Evolutionary conservation across 1,140 invertebrate species (phyloP).

Genomic region (Trigoniulus corallinus): DNA sequence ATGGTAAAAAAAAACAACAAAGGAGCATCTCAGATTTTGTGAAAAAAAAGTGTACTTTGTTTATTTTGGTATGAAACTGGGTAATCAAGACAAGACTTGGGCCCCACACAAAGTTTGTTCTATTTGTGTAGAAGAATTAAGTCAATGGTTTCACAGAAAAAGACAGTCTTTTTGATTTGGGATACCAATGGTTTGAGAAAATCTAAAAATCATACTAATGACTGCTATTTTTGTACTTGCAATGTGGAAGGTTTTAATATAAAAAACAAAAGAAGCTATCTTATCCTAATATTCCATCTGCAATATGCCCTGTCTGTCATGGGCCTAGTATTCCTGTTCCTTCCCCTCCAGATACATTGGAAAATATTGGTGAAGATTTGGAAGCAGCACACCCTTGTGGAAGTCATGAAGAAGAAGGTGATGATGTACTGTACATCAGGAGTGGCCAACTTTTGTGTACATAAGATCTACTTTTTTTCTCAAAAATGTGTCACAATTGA

Average conservation of each 20-base stretch:
- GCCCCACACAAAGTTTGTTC: too few species aligned
- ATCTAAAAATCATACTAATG: constrained; percentile 9
- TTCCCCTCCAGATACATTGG: too few species aligned
- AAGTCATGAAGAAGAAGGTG: not conserved
- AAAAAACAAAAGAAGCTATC: not conserved
- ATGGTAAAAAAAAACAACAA: too few species aligned
- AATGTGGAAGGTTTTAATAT: not conserved
- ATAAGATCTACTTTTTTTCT: too few species aligned
- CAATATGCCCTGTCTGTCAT: not conserved
- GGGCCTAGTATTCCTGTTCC: not conserved
- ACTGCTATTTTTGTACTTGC: constrained; percentile 16
- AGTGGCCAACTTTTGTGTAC: too few species aligned
- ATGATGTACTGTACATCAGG: not conserved
- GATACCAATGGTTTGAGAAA: constrained; percentile 15
- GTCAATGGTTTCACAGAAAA: not conserved
- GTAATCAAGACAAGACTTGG: constrained; percentile 4
- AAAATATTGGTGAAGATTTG: not conserved
- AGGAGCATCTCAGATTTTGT: too few species aligned
- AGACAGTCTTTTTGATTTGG: constrained; percentile 11
- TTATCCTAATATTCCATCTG: not conserved
- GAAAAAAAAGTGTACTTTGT: not conserved
- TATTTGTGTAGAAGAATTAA: not conserved
- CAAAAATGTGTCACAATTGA: too few species aligned
- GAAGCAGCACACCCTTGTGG: too few species aligned
- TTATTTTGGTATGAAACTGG: not conserved